These are phyloP conservation scores for Gymnocheta viridis DNA, from an alignment of 2,888 invertebrate species.

Conservation along the genomic window DNA sequence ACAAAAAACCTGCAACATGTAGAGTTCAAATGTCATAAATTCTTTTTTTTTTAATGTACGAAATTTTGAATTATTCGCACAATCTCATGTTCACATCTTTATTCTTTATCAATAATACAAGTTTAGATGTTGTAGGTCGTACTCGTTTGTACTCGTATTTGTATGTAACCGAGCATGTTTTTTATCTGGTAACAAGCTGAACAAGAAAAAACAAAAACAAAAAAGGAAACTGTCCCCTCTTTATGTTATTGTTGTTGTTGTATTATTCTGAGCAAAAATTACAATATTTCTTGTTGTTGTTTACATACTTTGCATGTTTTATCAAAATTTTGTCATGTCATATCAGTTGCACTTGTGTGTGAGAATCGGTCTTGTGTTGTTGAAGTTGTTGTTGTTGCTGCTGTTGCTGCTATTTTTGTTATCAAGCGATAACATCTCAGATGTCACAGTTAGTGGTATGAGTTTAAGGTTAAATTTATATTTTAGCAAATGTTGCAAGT, in stretches of 20 bases:
- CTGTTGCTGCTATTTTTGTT: slow-evolving; percentile 43
- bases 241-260: slow-evolving; percentile 4
- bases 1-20: slow-evolving; percentile 13
- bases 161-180: slow-evolving; percentile 33
- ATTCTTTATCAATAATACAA: slow-evolving; percentile 54
- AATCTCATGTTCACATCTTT: slow-evolving; percentile 33
- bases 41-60: slow-evolving; percentile 5
- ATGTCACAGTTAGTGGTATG: slow-evolving; percentile 64
- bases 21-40: slow-evolving; percentile 48
- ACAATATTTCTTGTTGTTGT: slow-evolving; percentile 49
- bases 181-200: slow-evolving; percentile 4
- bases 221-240: slow-evolving; percentile 38
- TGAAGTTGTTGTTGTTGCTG: slow-evolving; percentile 5
- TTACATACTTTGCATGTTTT: slow-evolving; percentile 69
- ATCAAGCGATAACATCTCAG: slow-evolving; percentile 60
- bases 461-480: slow-evolving; percentile 58
- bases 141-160: too few species aligned
- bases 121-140: slow-evolving; percentile 8
- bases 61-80: slow-evolving; percentile 47
- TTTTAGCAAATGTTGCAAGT: slow-evolving; percentile 47
- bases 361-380: slow-evolving; percentile 37
- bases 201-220: neutral
- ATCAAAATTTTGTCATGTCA: slow-evolving; percentile 66
- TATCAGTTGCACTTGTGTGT: slow-evolving; percentile 68
- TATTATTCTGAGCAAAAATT: slow-evolving; percentile 34